These are phyloP conservation scores for Mesitornis unicolor DNA, from an alignment of 2,113 vertebrate species.

Conservation along the genomic window DNA sequence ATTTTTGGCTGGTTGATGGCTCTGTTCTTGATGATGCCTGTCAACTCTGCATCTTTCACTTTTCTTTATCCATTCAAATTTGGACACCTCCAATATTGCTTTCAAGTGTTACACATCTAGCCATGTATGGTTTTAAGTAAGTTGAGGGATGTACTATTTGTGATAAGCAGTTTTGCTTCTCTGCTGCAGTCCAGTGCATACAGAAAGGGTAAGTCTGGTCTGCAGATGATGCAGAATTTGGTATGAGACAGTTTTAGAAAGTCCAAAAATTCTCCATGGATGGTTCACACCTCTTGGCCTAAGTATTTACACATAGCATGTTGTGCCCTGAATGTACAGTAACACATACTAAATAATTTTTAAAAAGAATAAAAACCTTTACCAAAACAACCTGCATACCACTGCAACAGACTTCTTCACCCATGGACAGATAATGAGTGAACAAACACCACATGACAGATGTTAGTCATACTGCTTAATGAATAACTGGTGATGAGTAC, in stretches of 20 bases:
- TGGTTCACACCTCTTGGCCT: neutral
- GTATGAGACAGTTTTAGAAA: neutral
- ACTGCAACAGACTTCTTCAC: constrained; percentile 47
- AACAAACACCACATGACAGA: constrained; percentile 62
- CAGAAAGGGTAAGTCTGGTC: neutral
- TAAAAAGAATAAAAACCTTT: neutral
- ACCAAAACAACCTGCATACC: constrained; percentile 39
- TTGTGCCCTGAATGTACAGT: neutral
- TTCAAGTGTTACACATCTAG: neutral
- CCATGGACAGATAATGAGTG: constrained; percentile 54
- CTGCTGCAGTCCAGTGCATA: neutral
- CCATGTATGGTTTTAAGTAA: neutral
- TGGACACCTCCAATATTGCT: neutral
- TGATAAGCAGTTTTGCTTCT: neutral
- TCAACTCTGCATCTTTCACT: neutral
- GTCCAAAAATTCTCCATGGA: neutral
- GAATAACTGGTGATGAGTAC: constrained; percentile 65
- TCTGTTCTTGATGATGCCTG: neutral
- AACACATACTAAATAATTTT: neutral
- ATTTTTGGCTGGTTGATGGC: neutral
- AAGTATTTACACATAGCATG: neutral
- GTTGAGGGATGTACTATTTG: neutral
- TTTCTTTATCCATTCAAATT: neutral
- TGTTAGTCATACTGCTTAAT: constrained; percentile 63
- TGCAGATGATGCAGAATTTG: neutral